Evolutionary conservation across 2,797 vertebrate genomes (phyloP).

Genomic region (Scleropages formosus): DNA sequence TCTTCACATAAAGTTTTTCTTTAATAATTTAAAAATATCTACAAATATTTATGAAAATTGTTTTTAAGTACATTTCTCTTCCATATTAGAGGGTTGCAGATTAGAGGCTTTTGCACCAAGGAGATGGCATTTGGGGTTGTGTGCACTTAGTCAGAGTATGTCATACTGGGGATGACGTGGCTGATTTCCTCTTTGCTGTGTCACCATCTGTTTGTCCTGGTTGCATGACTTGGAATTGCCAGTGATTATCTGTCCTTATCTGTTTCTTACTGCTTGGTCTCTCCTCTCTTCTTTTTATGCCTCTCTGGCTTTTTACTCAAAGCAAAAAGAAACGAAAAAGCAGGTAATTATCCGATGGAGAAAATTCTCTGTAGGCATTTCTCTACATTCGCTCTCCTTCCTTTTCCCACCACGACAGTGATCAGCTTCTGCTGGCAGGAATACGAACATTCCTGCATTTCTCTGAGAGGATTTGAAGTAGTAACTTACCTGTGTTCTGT

Average conservation of each 20-base stretch:
- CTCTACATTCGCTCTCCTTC: background rate
- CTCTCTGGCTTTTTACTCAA: conserved; percentile 31
- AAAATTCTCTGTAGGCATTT: conserved; percentile 24
- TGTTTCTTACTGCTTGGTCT: background rate
- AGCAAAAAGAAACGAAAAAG: conserved; percentile 75
- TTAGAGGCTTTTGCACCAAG: no score
- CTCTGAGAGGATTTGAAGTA: background rate
- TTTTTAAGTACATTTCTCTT: background rate
- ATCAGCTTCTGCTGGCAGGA: background rate
- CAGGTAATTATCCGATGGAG: conserved; percentile 54
- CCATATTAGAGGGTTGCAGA: no score
- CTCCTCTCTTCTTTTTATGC: conserved; percentile 27
- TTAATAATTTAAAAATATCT: no score
- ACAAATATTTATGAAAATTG: background rate
- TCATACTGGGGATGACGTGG: background rate
- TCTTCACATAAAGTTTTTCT: no score
- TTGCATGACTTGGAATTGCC: conserved; percentile 17
- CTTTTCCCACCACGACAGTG: no score
- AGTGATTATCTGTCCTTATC: conserved; percentile 30
- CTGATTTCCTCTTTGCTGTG: background rate
- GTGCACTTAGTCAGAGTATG: no score
- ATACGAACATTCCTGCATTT: background rate
- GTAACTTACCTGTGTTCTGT: no score
- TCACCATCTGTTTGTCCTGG: background rate
- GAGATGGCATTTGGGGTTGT: no score